Conservation (phyloP, 2,797 vertebrate genomes). For the Microtus obscurus region DNA sequence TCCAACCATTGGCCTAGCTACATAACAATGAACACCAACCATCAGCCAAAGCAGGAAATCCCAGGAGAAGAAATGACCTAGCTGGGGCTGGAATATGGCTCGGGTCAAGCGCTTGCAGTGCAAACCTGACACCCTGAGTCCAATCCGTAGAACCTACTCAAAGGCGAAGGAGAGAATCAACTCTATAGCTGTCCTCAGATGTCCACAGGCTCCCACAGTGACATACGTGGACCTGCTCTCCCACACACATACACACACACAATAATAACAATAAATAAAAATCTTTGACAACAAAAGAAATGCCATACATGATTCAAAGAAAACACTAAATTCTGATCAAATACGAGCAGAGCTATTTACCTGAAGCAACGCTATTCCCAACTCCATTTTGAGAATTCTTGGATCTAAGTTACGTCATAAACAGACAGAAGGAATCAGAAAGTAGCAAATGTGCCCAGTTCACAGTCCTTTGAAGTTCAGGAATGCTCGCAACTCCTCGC, state of each 20-base stretch:
- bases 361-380: slow-evolving; percentile 6
- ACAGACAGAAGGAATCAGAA: slow-evolving; percentile 56
- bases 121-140: not conserved
- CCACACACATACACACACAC: not conserved
- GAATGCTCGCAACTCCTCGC: slow-evolving; percentile 23
- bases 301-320: not conserved
- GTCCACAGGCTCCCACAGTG: not conserved
- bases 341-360: slow-evolving; percentile 49
- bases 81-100: too few relatives aligned
- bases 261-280: not conserved
- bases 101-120: not conserved
- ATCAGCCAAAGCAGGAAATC: slow-evolving; percentile 51
- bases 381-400: slow-evolving; percentile 32
- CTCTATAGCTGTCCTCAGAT: not conserved
- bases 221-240: not conserved
- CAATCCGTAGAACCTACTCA: not conserved
- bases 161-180: not conserved
- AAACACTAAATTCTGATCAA: slow-evolving; percentile 18
- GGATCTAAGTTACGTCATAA: slow-evolving; percentile 58
- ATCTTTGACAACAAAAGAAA: not conserved
- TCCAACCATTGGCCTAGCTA: not conserved
- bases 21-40: not conserved
- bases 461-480: slow-evolving; percentile 64
- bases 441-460: slow-evolving; percentile 43
- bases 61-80: not conserved